Percentiles rank a stretch among this genome's conserved stretches.
Evolutionary conservation across 1,140 invertebrate genomes (phyloP).

Genomic region (Monochamus saltuarius): DNA sequence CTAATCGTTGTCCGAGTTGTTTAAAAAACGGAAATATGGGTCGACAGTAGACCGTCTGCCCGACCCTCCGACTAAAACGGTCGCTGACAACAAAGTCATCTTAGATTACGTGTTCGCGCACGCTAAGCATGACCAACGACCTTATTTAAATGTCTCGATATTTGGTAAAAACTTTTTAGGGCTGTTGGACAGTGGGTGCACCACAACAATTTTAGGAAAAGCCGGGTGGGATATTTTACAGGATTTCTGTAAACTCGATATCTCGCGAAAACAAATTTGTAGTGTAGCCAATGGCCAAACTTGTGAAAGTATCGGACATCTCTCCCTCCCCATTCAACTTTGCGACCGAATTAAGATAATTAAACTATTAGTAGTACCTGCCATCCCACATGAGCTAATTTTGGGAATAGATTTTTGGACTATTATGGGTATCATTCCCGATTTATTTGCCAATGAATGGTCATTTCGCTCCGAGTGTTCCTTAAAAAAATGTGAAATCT

Average conservation of each 20-base stretch:
- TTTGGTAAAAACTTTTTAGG: background rate
- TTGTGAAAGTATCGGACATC: background rate
- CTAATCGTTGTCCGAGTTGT: background rate
- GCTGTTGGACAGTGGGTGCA: background rate
- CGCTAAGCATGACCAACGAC: background rate
- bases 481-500: background rate
- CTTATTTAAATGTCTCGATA: background rate
- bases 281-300: background rate
- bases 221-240: background rate
- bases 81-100: too few species aligned
- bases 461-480: background rate
- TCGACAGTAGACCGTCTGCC: too few species aligned
- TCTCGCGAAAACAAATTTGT: background rate
- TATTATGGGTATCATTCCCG: background rate
- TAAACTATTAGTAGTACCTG: background rate
- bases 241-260: background rate
- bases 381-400: background rate
- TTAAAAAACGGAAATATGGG: background rate
- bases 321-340: background rate
- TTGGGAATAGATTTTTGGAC: slow-evolving; percentile 15
- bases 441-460: background rate
- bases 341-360: background rate
- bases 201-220: background rate
- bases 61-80: too few species aligned
- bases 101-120: background rate